These are phyloP conservation scores for Hydra vulgaris DNA, from an alignment of 30 jellyfish, hydroid and myxozoan species.

Conservation along the genomic window DNA sequence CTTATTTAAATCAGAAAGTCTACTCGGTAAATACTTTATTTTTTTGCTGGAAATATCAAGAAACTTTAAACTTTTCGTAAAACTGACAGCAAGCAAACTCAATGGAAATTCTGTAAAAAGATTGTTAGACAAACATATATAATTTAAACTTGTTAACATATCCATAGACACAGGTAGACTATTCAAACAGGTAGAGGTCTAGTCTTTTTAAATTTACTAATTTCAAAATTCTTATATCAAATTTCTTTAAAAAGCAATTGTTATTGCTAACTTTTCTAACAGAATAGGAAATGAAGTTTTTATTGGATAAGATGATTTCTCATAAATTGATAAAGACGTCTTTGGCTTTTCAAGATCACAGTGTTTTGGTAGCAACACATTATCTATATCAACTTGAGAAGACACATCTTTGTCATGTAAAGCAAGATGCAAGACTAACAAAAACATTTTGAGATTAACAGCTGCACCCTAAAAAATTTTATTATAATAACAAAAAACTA, in stretches of 20 bases:
- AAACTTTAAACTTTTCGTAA: conserved; percentile 16
- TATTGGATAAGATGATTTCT: conserved; percentile 45
- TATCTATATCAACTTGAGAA: not conserved
- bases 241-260: conserved; percentile 28
- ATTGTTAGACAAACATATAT: conserved; percentile 37
- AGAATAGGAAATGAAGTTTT: conserved; percentile 40
- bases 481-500: too few species aligned
- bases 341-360: conserved; percentile 44
- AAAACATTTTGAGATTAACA: conserved; percentile 35
- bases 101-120: conserved; percentile 30
- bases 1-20: conserved; percentile 23
- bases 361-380: not conserved
- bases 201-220: conserved; percentile 28
- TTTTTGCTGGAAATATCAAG: conserved; percentile 36
- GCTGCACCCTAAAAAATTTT: conserved; percentile 77
- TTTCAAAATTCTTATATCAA: conserved; percentile 39
- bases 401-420: conserved; percentile 45
- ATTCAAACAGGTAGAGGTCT: conserved; percentile 35
- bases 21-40: conserved; percentile 29
- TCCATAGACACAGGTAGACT: conserved; percentile 46
- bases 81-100: conserved; percentile 19
- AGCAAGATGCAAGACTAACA: conserved; percentile 43
- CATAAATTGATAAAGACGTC: conserved; percentile 35
- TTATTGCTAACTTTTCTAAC: conserved; percentile 30
- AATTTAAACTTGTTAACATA: conserved; percentile 29